A percentile compares a stretch with the other conserved stretches of the same genome.
phyloP scores from a whole-genome alignment of 2,888 invertebrate genomes.

The Drosophila helvetica region DNA sequence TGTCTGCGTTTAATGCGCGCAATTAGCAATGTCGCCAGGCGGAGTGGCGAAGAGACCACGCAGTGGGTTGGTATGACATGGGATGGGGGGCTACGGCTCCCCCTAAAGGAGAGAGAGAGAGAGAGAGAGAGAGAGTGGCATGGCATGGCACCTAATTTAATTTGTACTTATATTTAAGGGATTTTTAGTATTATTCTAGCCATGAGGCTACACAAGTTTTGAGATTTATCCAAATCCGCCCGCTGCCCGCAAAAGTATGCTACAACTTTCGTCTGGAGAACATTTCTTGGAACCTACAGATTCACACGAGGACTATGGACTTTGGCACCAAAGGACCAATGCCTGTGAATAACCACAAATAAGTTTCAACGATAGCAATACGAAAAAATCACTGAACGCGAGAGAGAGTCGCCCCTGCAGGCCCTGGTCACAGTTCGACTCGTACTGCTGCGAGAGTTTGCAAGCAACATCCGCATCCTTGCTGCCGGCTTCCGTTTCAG shows the following conservation, averaged over 20 bases:
- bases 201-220: not conserved
- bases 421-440: not conserved
- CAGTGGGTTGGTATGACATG: not conserved
- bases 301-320: no score
- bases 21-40: constrained; percentile 43
- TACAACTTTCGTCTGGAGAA: not conserved
- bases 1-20: constrained; percentile 49
- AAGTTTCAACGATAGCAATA: not conserved
- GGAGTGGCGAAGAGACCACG: constrained; percentile 1
- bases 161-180: constrained; percentile 27
- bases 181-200: constrained; percentile 1
- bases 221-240: no score
- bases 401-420: not conserved
- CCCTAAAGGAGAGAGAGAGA: not conserved
- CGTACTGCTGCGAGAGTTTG: no score
- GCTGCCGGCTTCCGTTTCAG: not conserved
- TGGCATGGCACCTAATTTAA: constrained; percentile 36
- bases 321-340: not conserved
- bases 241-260: not conserved
- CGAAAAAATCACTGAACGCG: not conserved
- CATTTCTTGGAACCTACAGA: not conserved
- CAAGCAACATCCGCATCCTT: not conserved
- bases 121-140: not conserved
- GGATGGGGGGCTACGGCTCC: not conserved
- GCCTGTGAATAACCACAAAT: not conserved